These are phyloP conservation scores for Tetrao urogallus DNA, from an alignment of 2,113 vertebrate genomes.

Conservation along the genomic window DNA sequence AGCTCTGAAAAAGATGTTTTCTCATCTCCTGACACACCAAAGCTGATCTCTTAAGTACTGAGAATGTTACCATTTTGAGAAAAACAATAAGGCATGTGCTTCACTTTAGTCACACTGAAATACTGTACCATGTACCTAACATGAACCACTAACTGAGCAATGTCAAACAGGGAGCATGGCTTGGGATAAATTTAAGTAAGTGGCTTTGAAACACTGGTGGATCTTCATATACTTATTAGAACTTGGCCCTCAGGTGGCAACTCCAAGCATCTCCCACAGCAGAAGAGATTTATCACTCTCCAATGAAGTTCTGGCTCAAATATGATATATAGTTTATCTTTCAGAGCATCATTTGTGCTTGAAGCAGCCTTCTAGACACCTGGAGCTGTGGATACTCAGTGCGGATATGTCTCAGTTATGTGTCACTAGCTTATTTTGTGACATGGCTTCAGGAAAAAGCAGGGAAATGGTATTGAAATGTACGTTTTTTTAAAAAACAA, in stretches of 20 bases:
- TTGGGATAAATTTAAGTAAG: background rate
- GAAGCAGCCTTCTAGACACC: background rate
- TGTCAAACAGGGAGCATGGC: fast-evolving
- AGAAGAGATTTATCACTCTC: background rate
- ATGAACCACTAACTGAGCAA: background rate
- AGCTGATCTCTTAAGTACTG: background rate
- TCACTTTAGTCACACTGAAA: background rate
- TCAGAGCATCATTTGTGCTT: background rate
- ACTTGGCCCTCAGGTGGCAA: background rate
- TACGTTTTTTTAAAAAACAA: background rate
- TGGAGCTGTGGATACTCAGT: background rate
- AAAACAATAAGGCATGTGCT: background rate
- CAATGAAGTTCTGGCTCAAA: background rate
- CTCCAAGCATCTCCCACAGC: background rate
- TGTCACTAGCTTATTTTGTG: background rate
- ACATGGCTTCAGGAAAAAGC: background rate
- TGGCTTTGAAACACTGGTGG: background rate
- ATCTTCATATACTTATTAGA: background rate
- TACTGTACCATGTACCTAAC: background rate
- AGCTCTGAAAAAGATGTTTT: background rate
- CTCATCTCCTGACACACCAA: background rate
- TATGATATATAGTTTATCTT: background rate
- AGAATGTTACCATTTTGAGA: background rate
- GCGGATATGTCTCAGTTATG: background rate
- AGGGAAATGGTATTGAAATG: background rate